Conservation (phyloP, 2,113 vertebrate species). For the Corythoichthys haematopterus region DNA sequence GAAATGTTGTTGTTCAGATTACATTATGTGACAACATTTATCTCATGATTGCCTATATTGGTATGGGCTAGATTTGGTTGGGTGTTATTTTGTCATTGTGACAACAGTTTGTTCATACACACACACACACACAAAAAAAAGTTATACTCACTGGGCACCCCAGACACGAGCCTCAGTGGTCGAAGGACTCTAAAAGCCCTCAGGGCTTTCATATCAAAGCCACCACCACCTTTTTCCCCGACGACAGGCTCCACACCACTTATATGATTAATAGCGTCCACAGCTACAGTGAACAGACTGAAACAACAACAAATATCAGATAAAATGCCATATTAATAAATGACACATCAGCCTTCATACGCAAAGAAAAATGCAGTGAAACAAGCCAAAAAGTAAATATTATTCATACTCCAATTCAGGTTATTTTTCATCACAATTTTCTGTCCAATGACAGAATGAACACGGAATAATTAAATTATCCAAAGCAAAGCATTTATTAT, state of each 20-base stretch:
- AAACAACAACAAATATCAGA: conserved; percentile 4
- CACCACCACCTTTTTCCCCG: conserved; percentile 82
- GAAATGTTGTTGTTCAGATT: too few relatives aligned
- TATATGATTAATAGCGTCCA: conserved; percentile 85
- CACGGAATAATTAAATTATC: neutral
- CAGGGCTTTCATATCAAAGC: conserved; percentile 94
- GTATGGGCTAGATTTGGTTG: neutral
- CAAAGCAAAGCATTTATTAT: neutral
- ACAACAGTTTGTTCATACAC: neutral
- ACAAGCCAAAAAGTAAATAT: neutral
- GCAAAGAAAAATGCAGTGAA: neutral
- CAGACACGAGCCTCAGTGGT: conserved; percentile 91
- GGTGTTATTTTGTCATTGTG: neutral
- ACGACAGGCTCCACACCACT: conserved; percentile 65
- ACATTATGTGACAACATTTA: too few relatives aligned
- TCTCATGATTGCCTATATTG: too few relatives aligned
- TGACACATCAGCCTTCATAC: neutral
- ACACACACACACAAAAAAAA: neutral
- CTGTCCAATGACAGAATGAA: neutral
- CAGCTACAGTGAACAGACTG: conserved; percentile 85
- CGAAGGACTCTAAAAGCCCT: conserved; percentile 91
- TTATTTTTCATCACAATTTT: neutral
- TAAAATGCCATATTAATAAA: neutral
- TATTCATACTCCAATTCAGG: neutral
- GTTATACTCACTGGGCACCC: conserved; percentile 88